Conservation (phyloP, 1,140 invertebrate genomes). For the Drosophila grimshawi region DNA sequence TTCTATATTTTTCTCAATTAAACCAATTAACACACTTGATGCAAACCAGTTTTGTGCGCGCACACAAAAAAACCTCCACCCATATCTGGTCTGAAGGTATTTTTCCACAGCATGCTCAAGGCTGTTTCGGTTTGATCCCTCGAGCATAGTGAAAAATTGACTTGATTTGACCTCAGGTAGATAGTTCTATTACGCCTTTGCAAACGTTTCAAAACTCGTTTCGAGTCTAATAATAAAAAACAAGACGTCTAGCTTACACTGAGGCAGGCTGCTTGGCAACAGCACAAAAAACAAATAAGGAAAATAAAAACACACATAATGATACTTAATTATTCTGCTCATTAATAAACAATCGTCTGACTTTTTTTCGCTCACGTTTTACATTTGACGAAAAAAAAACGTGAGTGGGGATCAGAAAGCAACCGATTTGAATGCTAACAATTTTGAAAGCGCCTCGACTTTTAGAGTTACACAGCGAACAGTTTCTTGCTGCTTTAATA, state of each 20-base stretch:
- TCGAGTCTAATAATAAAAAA: conserved; percentile 44
- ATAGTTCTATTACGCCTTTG: conserved; percentile 68
- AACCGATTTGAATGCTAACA: not conserved
- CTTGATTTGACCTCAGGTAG: conserved; percentile 63
- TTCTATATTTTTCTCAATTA: not conserved
- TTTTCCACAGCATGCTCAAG: conserved; percentile 61
- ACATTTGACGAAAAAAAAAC: conserved; percentile 21
- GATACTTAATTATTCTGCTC: conserved; percentile 52
- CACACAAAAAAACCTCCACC: not conserved
- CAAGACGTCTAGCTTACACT: conserved; percentile 24
- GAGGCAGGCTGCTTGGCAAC: conserved; percentile 58
- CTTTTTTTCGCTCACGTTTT: conserved; percentile 33
- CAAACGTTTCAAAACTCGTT: conserved; percentile 67
- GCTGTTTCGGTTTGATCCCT: conserved; percentile 48
- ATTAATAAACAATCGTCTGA: conserved; percentile 1
- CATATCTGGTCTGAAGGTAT: conserved; percentile 34
- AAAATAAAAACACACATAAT: not conserved
- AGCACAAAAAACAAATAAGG: conserved; percentile 48
- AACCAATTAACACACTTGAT: not conserved
- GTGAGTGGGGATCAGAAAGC: conserved; percentile 18
- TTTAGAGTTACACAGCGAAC: conserved; percentile 21
- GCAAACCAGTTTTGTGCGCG: conserved; percentile 3
- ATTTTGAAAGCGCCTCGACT: not conserved
- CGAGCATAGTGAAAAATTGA: conserved; percentile 33
- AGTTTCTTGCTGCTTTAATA: conserved; percentile 8